Conservation (phyloP, 2,797 vertebrate genomes). For the Pogonophryne albipinna region DNA sequence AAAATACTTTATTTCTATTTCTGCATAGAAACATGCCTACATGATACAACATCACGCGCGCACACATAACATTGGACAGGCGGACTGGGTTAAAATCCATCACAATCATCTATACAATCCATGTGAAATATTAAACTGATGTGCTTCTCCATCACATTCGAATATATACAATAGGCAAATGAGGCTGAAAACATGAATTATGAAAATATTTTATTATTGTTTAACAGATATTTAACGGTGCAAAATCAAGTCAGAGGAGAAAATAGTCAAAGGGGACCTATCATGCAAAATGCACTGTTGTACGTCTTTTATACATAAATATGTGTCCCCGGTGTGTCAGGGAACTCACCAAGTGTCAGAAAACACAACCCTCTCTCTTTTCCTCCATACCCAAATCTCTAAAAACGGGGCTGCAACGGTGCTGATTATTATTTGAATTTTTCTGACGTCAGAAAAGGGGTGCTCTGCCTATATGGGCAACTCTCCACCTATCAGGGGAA, state of each 20-base stretch:
- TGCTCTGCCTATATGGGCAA: no score
- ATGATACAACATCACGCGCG: conserved; percentile 56
- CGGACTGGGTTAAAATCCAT: conserved; percentile 54
- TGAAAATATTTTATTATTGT: conserved; percentile 68
- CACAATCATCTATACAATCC: conserved; percentile 60
- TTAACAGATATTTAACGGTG: conserved; percentile 55
- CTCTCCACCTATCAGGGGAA: no score
- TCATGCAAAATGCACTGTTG: no score
- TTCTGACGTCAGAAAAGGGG: no score
- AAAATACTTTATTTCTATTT: conserved; percentile 76
- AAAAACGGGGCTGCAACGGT: no score
- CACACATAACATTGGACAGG: conserved; percentile 57
- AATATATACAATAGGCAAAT: conserved; percentile 52
- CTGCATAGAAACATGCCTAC: conserved; percentile 82
- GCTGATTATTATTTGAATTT: no score
- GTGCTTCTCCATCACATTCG: conserved; percentile 40
- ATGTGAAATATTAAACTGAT: conserved; percentile 54
- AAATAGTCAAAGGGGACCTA: neutral
- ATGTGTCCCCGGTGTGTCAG: no score
- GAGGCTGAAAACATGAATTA: conserved; percentile 59
- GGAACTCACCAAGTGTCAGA: no score
- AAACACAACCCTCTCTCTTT: no score
- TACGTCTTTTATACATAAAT: no score
- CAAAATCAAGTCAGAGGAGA: conserved; percentile 47
- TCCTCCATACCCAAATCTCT: no score